Evolutionary conservation across 2,888 invertebrate genomes (phyloP), one percentile per base, ranked within the genome.

Genomic region (Sarcophaga subvicina): DNA sequence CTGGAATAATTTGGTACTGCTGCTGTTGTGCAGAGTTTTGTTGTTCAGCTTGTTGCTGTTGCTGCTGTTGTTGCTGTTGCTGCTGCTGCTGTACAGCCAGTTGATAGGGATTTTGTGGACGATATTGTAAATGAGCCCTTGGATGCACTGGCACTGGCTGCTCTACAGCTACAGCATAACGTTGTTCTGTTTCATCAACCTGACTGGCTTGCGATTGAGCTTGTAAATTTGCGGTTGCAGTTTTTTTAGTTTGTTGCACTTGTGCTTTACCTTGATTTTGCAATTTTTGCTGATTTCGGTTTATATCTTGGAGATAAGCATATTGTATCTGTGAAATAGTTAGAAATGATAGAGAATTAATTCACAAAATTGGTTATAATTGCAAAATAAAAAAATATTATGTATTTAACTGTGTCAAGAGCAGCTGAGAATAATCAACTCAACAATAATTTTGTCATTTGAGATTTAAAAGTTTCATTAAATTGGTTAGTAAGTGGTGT

Each of bases 221-320:
- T 10, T 72, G 80, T 66, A 60, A 63, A 80, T 54, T 77, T 72
- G 62, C 25, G 11, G 69, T 72, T 27, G 73, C 2, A 2, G 82
- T 37, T 60, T 85, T 85, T 72, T 85, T 85, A 60, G 5, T 67
- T 72, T 81, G 86, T 14, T 47, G 62, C 14, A 78, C 11, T n/a
- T 82, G 83, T 20, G 87, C 59, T 79, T 89, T 88, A 27, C 79
- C 85, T 20, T 83, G 86, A 73, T 17, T 83, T 72, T 59, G 85
- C 47, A 47, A 27, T 70, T 88, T 80, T 0, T 64, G 86, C 54
- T 86, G 92, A 79, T 91, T 92, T 63, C 91, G 90, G 86, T 89
- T 91, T 25, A 93, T 90, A 79, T 93, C 93, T 90, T 93, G 93
- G 83, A 93, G 90, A 88, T 93, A 93, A 71, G 93, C 92, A 88